Evolutionary conservation across 2,888 invertebrate genomes (phyloP), one percentile per base, ranked within the genome.

Genomic region (Pharmacophagus antenor): DNA sequence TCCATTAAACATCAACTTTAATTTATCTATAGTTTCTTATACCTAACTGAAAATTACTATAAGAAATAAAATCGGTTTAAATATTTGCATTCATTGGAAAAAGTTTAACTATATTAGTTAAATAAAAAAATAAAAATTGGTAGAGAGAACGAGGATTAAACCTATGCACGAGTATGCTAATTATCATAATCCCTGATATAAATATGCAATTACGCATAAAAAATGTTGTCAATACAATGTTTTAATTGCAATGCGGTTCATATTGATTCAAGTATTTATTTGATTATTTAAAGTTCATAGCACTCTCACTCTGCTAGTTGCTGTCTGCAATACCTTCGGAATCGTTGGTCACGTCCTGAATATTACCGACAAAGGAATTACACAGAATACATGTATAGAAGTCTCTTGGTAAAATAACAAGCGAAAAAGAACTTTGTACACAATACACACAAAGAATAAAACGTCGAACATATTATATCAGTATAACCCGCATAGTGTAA

Each of bases 321-420:
- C 51, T 69, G 64, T 65, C 41, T 27, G 60, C 64, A 66, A 70
- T 76, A 71, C 73, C 70, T 72, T 70, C 64, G 65, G 69, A 79
- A 79, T 76, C 77, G 77, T 77, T 76, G 72, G 85, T 85, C 82
- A 87, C 85, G 85, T 82, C 71, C 86, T 85, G 76, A 83, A 85
- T 86, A 76, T 76, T 74, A 56, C 70, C 69, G 73, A 80, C 80
- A 80, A 80, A 76, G 73, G 76, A 72, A 61, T 61, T 47, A 61
- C 56, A 47, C 50, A 37, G 37, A 60, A 56, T 60, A 51, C 31
- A 46, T 17, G 22, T 42, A 53, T 20, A 55, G 50, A 31, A 25
- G 27, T 21, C 21, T 56, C 41, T 46, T 47, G 27, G 12, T 17
- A 25, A 20, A 15, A 37, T 23, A 18, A 0, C 56, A 66, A 42